Conservation (phyloP, 2,888 invertebrate genomes). For the Epistrophe grossulariae region DNA sequence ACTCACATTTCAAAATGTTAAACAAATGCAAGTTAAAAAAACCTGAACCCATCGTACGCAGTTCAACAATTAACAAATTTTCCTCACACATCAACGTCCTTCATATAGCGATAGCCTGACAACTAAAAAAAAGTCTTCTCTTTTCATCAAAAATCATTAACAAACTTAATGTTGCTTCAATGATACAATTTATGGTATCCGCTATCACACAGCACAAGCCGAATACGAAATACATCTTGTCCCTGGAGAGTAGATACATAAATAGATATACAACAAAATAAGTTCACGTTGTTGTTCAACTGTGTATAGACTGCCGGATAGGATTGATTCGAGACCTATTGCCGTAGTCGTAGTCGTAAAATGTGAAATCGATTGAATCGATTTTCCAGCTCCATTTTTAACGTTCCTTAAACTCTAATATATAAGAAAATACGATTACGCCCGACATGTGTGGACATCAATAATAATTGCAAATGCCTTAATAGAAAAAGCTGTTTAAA, state of each 20-base stretch:
- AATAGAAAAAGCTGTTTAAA: constrained; percentile 56
- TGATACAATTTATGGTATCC: constrained; percentile 55
- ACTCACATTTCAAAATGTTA: background rate
- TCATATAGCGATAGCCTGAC: background rate
- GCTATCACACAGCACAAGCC: constrained; percentile 38
- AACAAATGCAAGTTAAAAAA: background rate
- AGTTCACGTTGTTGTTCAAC: background rate
- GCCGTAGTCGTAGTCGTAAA: constrained; percentile 68
- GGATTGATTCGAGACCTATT: constrained; percentile 72
- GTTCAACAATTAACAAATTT: background rate
- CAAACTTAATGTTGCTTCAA: constrained; percentile 46
- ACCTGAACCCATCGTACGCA: background rate
- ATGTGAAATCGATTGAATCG: constrained; percentile 74
- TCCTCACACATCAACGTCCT: background rate
- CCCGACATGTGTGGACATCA: constrained; percentile 76
- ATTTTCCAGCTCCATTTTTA: constrained; percentile 59
- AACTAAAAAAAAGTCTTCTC: constrained; percentile 26
- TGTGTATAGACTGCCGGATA: background rate
- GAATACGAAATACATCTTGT: constrained; percentile 28
- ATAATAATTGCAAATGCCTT: constrained; percentile 77
- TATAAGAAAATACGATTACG: constrained; percentile 65
- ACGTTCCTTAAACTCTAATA: constrained; percentile 46
- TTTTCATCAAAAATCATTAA: constrained; percentile 60
- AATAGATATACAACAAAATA: background rate
- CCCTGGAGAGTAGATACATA: background rate